phyloP scores from a whole-genome alignment of 2,797 vertebrate genomes.

The Taeniopygia guttata region DNA sequence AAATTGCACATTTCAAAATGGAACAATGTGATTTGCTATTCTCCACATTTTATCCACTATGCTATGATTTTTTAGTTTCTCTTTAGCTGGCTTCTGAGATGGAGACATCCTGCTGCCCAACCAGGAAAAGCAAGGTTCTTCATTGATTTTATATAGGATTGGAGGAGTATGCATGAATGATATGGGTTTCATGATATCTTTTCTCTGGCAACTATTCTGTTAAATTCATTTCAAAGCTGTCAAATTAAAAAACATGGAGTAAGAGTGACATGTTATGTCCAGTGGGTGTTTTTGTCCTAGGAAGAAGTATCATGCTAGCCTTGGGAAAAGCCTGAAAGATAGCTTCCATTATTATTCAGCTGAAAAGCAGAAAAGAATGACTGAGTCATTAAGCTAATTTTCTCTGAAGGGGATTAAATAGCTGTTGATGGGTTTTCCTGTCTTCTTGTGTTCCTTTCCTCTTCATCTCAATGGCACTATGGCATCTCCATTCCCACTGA shows the following conservation, averaged over 20 bases:
- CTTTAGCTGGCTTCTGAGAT: not conserved
- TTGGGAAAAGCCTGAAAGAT: constrained; percentile 8
- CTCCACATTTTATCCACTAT: not conserved
- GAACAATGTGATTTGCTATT: not conserved
- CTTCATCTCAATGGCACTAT: not conserved
- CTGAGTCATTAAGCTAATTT: constrained; percentile 10
- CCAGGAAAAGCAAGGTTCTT: not conserved
- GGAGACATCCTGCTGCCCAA: not conserved
- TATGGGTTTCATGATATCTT: not conserved
- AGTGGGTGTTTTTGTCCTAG: constrained; percentile 39
- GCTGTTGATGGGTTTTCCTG: not conserved
- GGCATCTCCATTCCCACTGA: not conserved
- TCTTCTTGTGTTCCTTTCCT: not conserved
- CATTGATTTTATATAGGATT: not conserved
- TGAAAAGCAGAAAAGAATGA: not conserved
- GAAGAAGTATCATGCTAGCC: constrained; percentile 16
- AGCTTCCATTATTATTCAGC: not conserved
- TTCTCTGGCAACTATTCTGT: not conserved
- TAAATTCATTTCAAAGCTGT: constrained; percentile 12
- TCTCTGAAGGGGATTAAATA: not conserved
- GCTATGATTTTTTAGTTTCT: not conserved
- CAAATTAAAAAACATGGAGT: not conserved
- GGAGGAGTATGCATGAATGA: not conserved
- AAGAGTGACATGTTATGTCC: not conserved
- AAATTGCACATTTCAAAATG: not conserved